These are phyloP conservation scores for Drosophila lowei DNA, from an alignment of 1,140 invertebrate genomes.

Conservation along the genomic window DNA sequence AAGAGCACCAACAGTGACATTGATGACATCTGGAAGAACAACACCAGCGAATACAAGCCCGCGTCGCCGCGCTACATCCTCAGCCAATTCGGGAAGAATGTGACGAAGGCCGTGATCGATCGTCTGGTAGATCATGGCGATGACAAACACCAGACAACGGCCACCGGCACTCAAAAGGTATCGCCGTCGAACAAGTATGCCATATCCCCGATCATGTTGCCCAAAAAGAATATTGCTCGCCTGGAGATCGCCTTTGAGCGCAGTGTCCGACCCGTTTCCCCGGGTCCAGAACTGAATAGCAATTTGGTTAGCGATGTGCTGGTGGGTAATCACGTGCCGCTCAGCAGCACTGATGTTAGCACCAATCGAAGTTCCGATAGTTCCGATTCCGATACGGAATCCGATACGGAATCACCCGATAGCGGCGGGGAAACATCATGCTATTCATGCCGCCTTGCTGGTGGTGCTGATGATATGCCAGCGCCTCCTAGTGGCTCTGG, in stretches of 20 bases:
- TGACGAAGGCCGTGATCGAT: constrained; percentile 56
- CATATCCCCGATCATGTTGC: constrained; percentile 58
- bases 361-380: too few relatives aligned
- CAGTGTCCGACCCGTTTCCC: background rate
- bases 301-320: too few relatives aligned
- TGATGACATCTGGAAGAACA: constrained; percentile 74
- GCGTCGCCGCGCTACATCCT: constrained; percentile 66
- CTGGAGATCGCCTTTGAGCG: constrained; percentile 54
- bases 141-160: constrained; percentile 10
- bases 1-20: constrained; percentile 43
- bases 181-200: constrained; percentile 49
- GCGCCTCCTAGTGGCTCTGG: constrained; percentile 2
- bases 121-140: constrained; percentile 46
- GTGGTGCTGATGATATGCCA: constrained; percentile 50
- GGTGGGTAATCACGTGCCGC: too few relatives aligned
- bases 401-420: background rate
- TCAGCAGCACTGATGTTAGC: too few relatives aligned
- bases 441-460: constrained; percentile 35
- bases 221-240: constrained; percentile 55
- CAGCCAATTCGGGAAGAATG: constrained; percentile 66
- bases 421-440: too few relatives aligned
- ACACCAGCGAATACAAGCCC: constrained; percentile 66
- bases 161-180: constrained; percentile 49
- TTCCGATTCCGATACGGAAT: constrained; percentile 19
- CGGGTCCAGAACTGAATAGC: too few relatives aligned